A percentile compares a stretch with the other conserved stretches of the same genome.
Conservation (phyloP, 2,797 vertebrate genomes). For the Tenualosa thibaudeaui region DNA sequence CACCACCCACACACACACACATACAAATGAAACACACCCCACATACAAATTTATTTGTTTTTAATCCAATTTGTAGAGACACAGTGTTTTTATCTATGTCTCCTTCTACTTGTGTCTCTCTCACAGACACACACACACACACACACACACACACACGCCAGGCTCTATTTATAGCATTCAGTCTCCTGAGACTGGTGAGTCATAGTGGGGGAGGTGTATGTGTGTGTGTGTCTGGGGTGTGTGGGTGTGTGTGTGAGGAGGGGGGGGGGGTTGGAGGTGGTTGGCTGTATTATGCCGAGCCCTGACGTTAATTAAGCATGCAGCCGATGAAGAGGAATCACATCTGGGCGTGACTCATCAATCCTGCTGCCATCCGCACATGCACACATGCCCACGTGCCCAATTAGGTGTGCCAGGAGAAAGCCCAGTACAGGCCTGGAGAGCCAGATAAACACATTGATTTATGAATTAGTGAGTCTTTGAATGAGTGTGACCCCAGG, state of each 20-base stretch:
- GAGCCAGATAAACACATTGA: slow-evolving; percentile 15
- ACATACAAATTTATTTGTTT: not conserved
- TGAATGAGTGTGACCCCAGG: slow-evolving; percentile 14
- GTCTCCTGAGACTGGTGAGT: slow-evolving; percentile 47
- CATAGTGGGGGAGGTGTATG: slow-evolving; percentile 18
- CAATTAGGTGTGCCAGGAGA: not conserved
- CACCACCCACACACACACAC: not conserved
- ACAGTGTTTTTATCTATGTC: not conserved
- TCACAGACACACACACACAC: slow-evolving; percentile 14
- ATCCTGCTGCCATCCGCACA: slow-evolving; percentile 31
- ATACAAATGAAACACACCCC: not conserved
- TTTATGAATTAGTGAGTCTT: not conserved
- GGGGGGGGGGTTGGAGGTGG: slow-evolving; percentile 20
- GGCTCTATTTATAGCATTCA: slow-evolving; percentile 44
- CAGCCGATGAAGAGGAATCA: slow-evolving; percentile 34
- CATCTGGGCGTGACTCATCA: slow-evolving; percentile 49
- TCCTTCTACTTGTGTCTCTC: not conserved
- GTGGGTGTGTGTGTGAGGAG: not conserved
- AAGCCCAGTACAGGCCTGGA: not conserved
- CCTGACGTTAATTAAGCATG: slow-evolving; percentile 42
- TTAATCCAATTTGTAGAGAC: not conserved
- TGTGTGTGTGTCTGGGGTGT: too few relatives aligned
- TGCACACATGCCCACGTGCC: not conserved
- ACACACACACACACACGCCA: not conserved
- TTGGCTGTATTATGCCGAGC: slow-evolving; percentile 36